Base-by-base conservation (phyloP, 2,888 invertebrate species). In the Cryptocheilus praepositus region DNA sequence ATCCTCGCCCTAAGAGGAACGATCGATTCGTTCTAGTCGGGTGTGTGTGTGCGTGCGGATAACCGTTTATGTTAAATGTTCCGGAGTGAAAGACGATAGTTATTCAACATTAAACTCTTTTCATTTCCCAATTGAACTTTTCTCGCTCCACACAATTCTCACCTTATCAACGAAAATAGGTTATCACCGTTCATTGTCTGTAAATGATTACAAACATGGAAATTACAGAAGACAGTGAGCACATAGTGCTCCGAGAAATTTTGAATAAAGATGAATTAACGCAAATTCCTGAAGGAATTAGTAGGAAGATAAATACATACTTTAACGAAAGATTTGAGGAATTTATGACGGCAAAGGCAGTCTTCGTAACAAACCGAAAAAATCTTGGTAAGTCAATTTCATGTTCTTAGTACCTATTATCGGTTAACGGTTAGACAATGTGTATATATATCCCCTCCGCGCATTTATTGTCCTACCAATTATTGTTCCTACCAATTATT, bases 291-390 rank as follows among this genome's bases (percentile, higher is more conserved):
- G 86, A 88, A 66, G 90, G 89, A 78, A 88, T 92, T 70, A 90
- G 90, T 25, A 88, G 91, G 76, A 95, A 95, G 89, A 90, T 95
- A 49, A 92, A 93, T 80, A 86, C 86, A 44, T 91, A 90, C 81
- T 90, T 92, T 60, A 91, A 90, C 56, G 90, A 91, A 65, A 92
- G 93, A 85, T 92, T 93, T 83, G 94, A 94, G 81, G 93, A 94
- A 86, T 93, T 93, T 76, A 90, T 94, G 80, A 94, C 93, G 64
- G 91, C 93, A 28, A 94, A 93, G 89, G 95, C 95, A 2, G 90
- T 95, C 36, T 92, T 93, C 71, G 94, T 94, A 89, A 92, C 93
- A 70, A 91, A 91, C 80, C 92, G 91, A 86, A 90, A 90, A 70
- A 92, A 91, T 84, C 90, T 92, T 81, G 93, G 94, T 94, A 89